Evolutionary conservation across 2,113 vertebrate species (phyloP).

Genomic region (Nyctibius bracteatus): DNA sequence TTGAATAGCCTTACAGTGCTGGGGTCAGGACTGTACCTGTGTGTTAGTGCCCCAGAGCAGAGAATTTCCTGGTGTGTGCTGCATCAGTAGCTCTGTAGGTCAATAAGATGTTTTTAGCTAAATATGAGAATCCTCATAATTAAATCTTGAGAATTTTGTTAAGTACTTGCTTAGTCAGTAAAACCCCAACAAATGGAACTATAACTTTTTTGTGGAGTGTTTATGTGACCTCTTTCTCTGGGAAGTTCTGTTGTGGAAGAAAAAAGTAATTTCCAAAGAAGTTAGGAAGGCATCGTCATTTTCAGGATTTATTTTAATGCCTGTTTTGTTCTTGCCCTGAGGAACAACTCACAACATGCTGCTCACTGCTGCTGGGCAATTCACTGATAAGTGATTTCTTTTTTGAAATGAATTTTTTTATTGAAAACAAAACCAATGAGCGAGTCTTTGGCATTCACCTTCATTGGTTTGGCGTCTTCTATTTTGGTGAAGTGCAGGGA

Average conservation of each 20-base stretch:
- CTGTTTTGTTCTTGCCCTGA: not conserved
- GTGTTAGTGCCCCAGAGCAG: not conserved
- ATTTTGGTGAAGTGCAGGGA: not conserved
- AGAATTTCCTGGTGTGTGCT: not conserved
- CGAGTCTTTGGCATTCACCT: not conserved
- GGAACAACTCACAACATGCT: not conserved
- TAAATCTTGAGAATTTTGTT: not conserved
- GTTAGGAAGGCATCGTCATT: not conserved
- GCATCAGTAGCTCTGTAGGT: not conserved
- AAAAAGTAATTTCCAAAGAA: not conserved
- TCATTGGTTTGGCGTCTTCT: not conserved
- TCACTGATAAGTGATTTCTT: not conserved
- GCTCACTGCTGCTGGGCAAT: not conserved
- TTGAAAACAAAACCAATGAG: not conserved
- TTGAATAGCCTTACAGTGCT: not conserved
- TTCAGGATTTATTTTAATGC: not conserved
- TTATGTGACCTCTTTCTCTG: not conserved
- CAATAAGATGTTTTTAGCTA: not conserved
- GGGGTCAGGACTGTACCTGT: not conserved
- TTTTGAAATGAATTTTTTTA: not conserved
- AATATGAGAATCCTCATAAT: not conserved
- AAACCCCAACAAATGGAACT: not conserved
- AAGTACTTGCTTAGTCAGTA: not conserved
- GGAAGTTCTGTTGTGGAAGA: not conserved
- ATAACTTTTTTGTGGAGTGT: not conserved